Percentiles rank a stretch among this genome's conserved stretches.
Conservation (phyloP, 2,888 invertebrate genomes). For the Thysanoteuthis rhombus region DNA sequence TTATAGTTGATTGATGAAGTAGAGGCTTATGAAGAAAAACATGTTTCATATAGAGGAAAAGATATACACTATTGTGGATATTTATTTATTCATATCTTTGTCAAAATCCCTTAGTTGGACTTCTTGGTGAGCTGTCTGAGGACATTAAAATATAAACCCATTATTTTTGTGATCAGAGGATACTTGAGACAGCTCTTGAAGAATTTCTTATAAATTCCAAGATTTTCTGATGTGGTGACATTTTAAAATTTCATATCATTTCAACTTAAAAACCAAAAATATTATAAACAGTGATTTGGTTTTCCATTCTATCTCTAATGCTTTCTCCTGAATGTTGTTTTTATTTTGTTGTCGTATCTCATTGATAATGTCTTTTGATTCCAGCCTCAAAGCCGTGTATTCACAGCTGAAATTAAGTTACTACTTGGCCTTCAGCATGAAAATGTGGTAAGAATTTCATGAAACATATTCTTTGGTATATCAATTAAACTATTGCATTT, state of each 20-base stretch:
- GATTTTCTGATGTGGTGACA: too few relatives aligned
- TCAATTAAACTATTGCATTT: background rate
- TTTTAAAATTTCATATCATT: too few relatives aligned
- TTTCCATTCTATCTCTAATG: background rate
- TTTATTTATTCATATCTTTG: too few relatives aligned
- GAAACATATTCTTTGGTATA: background rate
- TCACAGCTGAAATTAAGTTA: constrained; percentile 23
- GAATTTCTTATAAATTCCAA: too few relatives aligned
- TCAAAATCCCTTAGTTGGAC: too few relatives aligned
- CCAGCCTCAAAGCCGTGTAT: constrained; percentile 21
- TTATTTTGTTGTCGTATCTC: background rate
- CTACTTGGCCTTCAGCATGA: background rate
- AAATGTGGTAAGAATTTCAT: constrained; percentile 19
- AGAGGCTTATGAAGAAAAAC: too few relatives aligned
- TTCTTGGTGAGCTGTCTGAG: too few relatives aligned
- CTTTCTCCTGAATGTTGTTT: background rate
- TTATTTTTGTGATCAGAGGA: background rate
- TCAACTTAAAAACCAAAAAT: background rate
- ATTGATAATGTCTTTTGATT: background rate
- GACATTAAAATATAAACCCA: background rate
- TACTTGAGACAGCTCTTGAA: background rate
- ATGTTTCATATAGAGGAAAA: too few relatives aligned
- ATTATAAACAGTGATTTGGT: background rate
- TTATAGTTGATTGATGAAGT: too few relatives aligned
- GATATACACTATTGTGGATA: too few relatives aligned